Base-by-base conservation (phyloP, 2,888 invertebrate species). In the Ganaspis brasiliensis region DNA sequence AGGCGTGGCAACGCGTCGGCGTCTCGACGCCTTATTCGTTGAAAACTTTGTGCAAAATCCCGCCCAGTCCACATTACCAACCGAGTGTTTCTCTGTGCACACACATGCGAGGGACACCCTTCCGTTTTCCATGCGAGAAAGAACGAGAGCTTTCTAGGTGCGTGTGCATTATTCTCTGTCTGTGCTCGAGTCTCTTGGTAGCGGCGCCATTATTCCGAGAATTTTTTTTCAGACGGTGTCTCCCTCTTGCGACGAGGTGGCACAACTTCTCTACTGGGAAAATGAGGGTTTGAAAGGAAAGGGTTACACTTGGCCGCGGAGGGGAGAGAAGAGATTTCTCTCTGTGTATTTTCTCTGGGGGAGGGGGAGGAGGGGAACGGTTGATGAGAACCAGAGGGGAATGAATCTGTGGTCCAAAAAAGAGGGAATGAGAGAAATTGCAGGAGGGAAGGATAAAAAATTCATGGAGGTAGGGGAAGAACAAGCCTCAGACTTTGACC, bases 11-110 rank as follows among this genome's bases (percentile, higher is more conserved):
- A 87, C 82, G 89, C 87, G 86, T 86, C 85, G 86, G 86, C 87
- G 86, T 88, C 87, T 85, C 87, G 88, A 84, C 87, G 89, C 90
- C 91, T 91, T 91, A 91, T 91, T 91, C 91, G 91, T 91, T 91
- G 90, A 91, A 91, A 91, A 91, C 89, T 91, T 90, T 84, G 87
- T 81, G 86, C 86, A 85, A 88, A 87, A 87, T 83, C 87, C 88
- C 87, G 87, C 88, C 88, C 84, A 67, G 40, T 79, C 79, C 78
- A 72, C 75, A 76, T 79, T 78, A 75, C 75, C 77, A 77, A 63
- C 73, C 77, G 73, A 77, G 76, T 78, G 75, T 80, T 79, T 79
- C 80, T 81, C 71, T 72, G 72, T 81, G 63, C 67, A 71, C 37
- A 59, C 78, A 79, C 79, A 78, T 80, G 79, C 75, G 81, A 75